Base-by-base conservation (phyloP, 2,888 invertebrate genomes). In the Anthrax anthrax region DNA sequence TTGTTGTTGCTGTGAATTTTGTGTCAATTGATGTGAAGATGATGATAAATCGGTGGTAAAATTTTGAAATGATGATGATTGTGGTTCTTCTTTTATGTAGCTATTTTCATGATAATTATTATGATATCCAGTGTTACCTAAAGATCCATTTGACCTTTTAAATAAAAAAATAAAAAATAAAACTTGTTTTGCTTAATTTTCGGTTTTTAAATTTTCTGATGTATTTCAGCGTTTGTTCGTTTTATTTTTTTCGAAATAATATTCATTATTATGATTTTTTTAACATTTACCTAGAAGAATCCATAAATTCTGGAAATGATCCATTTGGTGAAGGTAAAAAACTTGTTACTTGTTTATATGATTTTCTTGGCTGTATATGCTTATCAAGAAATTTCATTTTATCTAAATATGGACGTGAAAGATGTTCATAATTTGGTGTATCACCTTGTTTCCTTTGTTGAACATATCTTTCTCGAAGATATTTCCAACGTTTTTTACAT, bases 361-460 rank as follows among this genome's bases (percentile, higher is more conserved):
- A 67, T 54, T 67, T 68, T 9, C 68, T 58, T 5, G 68, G 66
- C 47, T 67, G 67, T 46, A 68, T 68, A 47, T 66, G 67, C 44
- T 65, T 63, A 49, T 68, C 68, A 3, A 68, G 54, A 50, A 68
- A 68, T 55, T 66, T 68, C 68, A 68, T 68, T 56, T 67, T 68
- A 50, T 68, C 68, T 42, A 68, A 54, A 56, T 68, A 68, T 1
- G 68, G 68, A 2, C 68, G 62, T 3, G 68, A 68, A 12, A 68
- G 54, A 50, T 68, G 68, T 46, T 68, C 68, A 50, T 67, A 68
- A 3, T 64, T 64, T 5, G 67, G 67, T 3, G 67, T 64, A 50
- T 66, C 66, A 4, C 66, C 64, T 48, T 67, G 66, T 48, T 68
- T 68, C 3, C 67, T 62, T 48, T 68, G 67, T 3, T 67, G 67